Evolutionary conservation across 1,140 invertebrate genomes (phyloP).

Genomic region (Leptopilina clavipes): DNA sequence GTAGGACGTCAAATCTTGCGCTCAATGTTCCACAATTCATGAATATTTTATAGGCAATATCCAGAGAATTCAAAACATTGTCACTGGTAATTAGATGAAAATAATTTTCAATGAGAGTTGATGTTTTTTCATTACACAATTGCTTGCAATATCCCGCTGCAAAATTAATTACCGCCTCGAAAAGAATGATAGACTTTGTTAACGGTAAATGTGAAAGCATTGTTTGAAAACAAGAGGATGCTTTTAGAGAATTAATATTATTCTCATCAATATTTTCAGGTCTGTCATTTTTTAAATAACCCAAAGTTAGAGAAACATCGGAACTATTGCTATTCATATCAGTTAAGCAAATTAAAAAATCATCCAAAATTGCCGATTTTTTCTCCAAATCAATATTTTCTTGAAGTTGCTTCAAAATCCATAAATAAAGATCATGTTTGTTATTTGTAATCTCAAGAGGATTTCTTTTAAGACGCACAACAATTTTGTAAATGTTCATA

Average conservation of each 20-base stretch:
- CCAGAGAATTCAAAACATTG: conserved; percentile 56
- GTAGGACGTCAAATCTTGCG: conserved; percentile 59
- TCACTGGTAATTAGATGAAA: conserved; percentile 50
- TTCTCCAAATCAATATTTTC: conserved; percentile 48
- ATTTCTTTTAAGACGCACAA: conserved; percentile 55
- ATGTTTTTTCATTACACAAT: conserved; percentile 59
- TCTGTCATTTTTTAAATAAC: conserved; percentile 39
- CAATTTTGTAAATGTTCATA: conserved; percentile 64
- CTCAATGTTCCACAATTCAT: conserved; percentile 46
- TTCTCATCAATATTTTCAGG: conserved; percentile 35
- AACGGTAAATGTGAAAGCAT: conserved; percentile 60
- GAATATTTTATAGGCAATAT: conserved; percentile 55
- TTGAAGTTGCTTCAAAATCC: conserved; percentile 63
- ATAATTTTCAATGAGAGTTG: conserved; percentile 57
- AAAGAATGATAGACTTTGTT: conserved; percentile 62
- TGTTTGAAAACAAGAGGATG: conserved; percentile 60
- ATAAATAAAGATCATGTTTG: conserved; percentile 52
- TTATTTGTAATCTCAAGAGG: conserved; percentile 52
- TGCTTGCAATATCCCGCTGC: conserved; percentile 56
- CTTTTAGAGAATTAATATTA: conserved; percentile 50
- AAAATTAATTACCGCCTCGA: conserved; percentile 58
- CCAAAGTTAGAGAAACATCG: conserved; percentile 54
- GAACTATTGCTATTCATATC: conserved; percentile 47
- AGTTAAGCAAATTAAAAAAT: conserved; percentile 65
- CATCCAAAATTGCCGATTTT: conserved; percentile 59